phyloP scores from a whole-genome alignment of 2,113 vertebrate species.

The Calypte anna region DNA sequence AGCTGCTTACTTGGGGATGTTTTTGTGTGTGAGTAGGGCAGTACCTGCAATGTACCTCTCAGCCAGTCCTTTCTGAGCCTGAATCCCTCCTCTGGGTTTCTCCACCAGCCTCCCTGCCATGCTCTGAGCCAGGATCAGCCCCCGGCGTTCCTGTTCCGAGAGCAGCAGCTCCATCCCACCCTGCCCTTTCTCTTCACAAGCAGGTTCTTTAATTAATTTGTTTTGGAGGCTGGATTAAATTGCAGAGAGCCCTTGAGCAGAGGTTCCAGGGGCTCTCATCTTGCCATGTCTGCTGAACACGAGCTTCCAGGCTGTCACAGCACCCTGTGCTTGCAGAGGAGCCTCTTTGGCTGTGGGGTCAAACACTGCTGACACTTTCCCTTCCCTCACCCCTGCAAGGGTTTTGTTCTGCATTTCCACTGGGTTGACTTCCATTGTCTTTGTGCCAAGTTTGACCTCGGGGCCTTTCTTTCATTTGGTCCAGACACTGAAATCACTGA shows the following conservation, averaged over 20 bases:
- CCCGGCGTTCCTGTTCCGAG: fast-evolving
- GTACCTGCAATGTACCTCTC: not conserved
- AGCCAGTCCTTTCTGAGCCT: not conserved
- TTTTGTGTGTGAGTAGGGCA: not conserved
- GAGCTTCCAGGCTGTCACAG: not conserved
- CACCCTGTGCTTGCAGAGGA: not conserved
- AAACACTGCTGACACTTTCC: not conserved
- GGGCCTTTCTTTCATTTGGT: not conserved
- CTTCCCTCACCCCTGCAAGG: not conserved
- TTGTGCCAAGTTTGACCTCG: not conserved
- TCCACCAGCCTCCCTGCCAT: fast-evolving
- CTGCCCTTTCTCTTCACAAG: not conserved
- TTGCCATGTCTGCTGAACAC: not conserved
- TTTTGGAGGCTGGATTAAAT: not conserved
- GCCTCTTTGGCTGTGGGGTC: not conserved
- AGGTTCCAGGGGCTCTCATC: not conserved
- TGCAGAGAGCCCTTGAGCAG: not conserved
- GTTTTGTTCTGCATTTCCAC: not conserved
- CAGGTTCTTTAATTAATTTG: not conserved
- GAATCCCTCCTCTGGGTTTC: not conserved
- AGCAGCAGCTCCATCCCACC: fast-evolving
- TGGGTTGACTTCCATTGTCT: not conserved
- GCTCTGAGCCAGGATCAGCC: not conserved
- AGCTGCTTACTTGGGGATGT: not conserved
- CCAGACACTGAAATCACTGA: not conserved